Base-by-base conservation (phyloP, 2,797 vertebrate species). In the Eleutherodactylus coqui region DNA sequence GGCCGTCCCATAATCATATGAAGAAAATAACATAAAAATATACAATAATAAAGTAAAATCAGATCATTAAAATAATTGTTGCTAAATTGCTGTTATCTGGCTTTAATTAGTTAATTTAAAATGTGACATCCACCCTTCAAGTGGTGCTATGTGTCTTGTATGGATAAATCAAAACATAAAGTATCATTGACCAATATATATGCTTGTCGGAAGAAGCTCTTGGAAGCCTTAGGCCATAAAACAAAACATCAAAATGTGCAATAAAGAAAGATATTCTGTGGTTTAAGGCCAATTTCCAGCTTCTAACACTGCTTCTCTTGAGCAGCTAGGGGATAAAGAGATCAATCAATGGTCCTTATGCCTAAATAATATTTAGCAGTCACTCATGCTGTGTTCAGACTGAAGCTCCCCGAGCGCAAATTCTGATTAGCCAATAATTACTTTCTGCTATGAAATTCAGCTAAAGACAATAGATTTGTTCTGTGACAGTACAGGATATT, bases 311-410 rank as follows among this genome's bases (percentile, higher is more conserved):
- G n/a, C 8, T 70, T 41, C 41, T n/a, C 11, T 1, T 19, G 2
- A 24, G 34, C 67, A 70, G 21, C 21, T 41, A 43, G 43, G 36
- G 67, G 21, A 69, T 38, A 3, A 27, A 72, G 69, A n/a, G 38
- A 43, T 72, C 69, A 72, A 72, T 72, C 69, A 43, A 24, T 72
- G 38, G 38, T 72, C 24, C 10, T 72, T 45, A 27, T 72, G 41
- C 9, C 38, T 43, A n/a, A 70, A n/a, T 70, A 43, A n/a, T 43
- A 70, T 43, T 70, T 64, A 34, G 32, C 34, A 21, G 34, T 36
- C 1, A 1, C 17, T 38, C 19, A 5, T 41, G 36, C 21, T 41
- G 21, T 4, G 19, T 70, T 41, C 36, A 43, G 36, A 19, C 17
- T 36, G 34, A 4, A 69, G 62, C 11, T 19, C 19, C 19, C 34